Base-by-base conservation (phyloP, 2,797 vertebrate species). In the Poeciliopsis infans region DNA sequence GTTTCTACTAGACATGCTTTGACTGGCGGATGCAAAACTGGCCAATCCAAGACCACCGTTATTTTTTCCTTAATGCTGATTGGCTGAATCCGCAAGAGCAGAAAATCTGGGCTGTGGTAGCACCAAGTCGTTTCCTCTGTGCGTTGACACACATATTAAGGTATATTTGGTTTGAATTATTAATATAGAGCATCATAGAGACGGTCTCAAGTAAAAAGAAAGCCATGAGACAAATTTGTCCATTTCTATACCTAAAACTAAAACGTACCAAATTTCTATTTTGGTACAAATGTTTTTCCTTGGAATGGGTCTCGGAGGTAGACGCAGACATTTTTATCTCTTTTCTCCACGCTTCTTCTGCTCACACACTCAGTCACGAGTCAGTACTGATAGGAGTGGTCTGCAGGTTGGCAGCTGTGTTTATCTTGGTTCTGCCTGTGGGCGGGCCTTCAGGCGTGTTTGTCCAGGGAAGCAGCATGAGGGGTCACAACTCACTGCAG, bases 331-430 rank as follows among this genome's bases (percentile, higher is more conserved):
- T 46, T 13, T 59, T 61, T 61, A 28, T 41, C 39, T 72, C 39
- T 72, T n/a, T 41, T 4, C 39, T 20, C 15, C 41, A 46, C 4
- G 36, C 18, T 68, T 59, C 82, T 76, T 70, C 51, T 31, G 41
- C 80, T 78, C 64, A 76, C 59, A 75, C 59, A 76, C 31, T 68
- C 4, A 18, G 45, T 20, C 72, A 43, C 66, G 6, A 47, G 49
- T 49, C 41, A 41, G 20, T 71, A 68, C 68, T 74, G 64, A 77
- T 18, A 70, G 84, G 81, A 8, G 72, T 80, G 86, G 80, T 84
- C 11, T 76, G 47, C 72, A 74, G 61, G 79, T 51, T 39, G 72
- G 86, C 95, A 96, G 95, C 95, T 96, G 95, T 96, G 93, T 96
- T 95, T 95, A 91, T 95, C 89, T 92, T 91, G 25, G 61, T 53